Evolutionary conservation across 2,888 invertebrate species (phyloP).

Genomic region (Philaethria dido): DNA sequence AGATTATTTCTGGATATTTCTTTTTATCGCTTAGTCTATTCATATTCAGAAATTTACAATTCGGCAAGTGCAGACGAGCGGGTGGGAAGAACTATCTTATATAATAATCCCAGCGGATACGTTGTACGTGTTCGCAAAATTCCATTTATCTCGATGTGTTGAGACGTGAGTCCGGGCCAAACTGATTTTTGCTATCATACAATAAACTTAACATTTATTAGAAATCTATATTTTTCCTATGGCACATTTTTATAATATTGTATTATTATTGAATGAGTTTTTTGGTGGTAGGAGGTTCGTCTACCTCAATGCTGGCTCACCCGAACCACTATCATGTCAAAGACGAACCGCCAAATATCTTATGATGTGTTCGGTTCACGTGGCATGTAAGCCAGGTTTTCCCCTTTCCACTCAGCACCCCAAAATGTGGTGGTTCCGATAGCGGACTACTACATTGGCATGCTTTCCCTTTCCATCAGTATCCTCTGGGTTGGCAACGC

Average conservation of each 20-base stretch:
- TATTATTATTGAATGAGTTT: slow-evolving; percentile 6
- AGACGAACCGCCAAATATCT: no score
- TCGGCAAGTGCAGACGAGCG: slow-evolving; percentile 25
- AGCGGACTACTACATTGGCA: no score
- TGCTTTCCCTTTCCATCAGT: no score
- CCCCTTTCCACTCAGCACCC: no score
- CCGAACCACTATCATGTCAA: no score
- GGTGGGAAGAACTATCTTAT: slow-evolving; percentile 35
- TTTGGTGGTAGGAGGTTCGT: no score
- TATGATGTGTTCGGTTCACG: no score
- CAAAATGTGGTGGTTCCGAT: no score
- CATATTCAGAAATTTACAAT: slow-evolving; percentile 25
- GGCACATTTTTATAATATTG: slow-evolving; percentile 11
- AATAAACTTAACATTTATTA: slow-evolving; percentile 28
- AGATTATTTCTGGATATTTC: neutral
- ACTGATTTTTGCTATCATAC: slow-evolving; percentile 35
- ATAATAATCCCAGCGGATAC: slow-evolving; percentile 38
- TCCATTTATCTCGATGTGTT: slow-evolving; percentile 39
- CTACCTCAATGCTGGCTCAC: no score
- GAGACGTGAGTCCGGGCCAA: slow-evolving; percentile 34
- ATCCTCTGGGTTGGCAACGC: no score
- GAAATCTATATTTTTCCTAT: slow-evolving; percentile 24
- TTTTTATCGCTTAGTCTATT: neutral
- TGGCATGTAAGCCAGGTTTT: no score
- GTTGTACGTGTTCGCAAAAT: slow-evolving; percentile 39